A percentile compares a stretch with the other conserved stretches of the same genome.
Conservation (phyloP, 2,797 vertebrate genomes). For the Enteromius paludinosus region DNA sequence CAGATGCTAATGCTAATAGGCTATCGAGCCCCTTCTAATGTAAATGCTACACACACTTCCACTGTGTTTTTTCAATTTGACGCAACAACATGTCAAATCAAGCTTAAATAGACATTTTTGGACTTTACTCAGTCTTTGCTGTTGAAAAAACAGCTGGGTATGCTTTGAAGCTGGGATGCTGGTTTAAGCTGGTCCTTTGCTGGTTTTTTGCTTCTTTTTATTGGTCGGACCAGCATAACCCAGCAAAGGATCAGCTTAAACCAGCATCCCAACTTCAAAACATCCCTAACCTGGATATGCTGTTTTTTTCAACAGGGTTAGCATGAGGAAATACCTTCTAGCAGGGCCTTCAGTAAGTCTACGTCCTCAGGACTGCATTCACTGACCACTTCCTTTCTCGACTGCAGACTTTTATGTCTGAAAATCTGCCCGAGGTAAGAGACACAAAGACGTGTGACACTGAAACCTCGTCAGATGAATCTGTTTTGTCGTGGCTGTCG, state of each 20-base stretch:
- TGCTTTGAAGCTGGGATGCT: no score
- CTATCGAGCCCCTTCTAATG: neutral
- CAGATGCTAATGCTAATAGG: neutral
- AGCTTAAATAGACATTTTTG: neutral
- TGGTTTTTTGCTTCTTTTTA: no score
- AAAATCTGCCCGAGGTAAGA: slow-evolving; percentile 37
- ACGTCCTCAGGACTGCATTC: slow-evolving; percentile 24
- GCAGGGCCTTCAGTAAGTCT: slow-evolving; percentile 49
- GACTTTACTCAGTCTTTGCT: neutral
- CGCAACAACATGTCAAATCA: neutral
- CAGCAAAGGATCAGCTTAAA: no score
- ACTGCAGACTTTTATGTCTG: slow-evolving; percentile 21
- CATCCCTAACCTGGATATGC: no score
- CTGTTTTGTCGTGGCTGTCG: neutral
- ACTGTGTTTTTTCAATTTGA: neutral
- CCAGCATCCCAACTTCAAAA: no score
- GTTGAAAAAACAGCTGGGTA: no score
- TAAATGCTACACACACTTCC: neutral
- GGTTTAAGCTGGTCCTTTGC: no score
- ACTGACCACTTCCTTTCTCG: slow-evolving; percentile 1
- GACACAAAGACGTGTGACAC: neutral
- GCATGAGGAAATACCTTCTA: slow-evolving; percentile 60
- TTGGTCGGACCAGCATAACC: no score
- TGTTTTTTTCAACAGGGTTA: neutral
- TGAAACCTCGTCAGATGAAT: neutral